These are phyloP conservation scores for Lagria hirta DNA, from an alignment of 2,888 invertebrate species.

Conservation along the genomic window DNA sequence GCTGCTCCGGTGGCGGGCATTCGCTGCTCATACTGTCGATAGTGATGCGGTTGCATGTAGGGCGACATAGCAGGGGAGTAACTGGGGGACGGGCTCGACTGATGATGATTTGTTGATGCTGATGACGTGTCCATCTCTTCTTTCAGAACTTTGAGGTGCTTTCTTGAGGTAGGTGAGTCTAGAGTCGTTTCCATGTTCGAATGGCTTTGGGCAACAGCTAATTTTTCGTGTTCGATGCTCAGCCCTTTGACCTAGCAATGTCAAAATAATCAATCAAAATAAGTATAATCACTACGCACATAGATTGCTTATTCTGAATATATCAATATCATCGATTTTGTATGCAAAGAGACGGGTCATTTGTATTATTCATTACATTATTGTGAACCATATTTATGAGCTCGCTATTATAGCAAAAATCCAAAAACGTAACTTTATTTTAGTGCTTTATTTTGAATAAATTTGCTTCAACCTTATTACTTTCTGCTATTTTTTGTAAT, in stretches of 20 bases:
- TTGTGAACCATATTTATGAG: too few species aligned
- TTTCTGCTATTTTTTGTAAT: too few species aligned
- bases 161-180: conserved; percentile 49
- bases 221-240: conserved; percentile 72
- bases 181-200: conserved; percentile 53
- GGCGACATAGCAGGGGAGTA: conserved; percentile 57
- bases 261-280: too few species aligned
- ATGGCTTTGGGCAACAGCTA: conserved; percentile 62
- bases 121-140: conserved; percentile 40
- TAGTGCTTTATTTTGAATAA: too few species aligned
- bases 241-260: conserved; percentile 71
- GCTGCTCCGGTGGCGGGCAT: conserved; percentile 51
- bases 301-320: neutral
- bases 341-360: too few species aligned
- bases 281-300: too few species aligned
- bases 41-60: conserved; percentile 54
- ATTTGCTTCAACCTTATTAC: too few species aligned
- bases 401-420: too few species aligned
- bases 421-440: too few species aligned
- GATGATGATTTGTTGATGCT: conserved; percentile 44
- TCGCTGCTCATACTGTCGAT: conserved; percentile 50
- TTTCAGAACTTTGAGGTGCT: conserved; percentile 45
- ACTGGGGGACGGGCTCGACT: conserved; percentile 52
- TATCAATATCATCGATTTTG: too few species aligned
- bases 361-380: too few species aligned